Evolutionary conservation across 2,113 vertebrate genomes (phyloP).

Genomic region (Australoheros scitulus): DNA sequence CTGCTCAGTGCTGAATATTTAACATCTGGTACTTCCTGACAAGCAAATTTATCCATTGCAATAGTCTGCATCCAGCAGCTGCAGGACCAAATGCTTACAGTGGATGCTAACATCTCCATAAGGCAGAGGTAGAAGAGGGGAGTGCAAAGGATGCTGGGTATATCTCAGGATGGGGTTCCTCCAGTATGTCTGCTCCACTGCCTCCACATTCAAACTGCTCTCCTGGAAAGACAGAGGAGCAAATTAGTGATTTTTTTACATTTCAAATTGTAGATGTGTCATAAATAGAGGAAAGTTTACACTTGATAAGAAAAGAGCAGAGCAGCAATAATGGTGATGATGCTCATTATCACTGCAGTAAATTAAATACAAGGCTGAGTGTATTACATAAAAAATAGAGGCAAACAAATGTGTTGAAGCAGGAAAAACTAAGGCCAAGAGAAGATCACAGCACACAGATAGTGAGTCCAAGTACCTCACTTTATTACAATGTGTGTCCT

Average conservation of each 20-base stretch:
- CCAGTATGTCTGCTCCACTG: constrained; percentile 90
- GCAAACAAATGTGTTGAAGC: not conserved
- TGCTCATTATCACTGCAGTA: not conserved
- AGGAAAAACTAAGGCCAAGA: not conserved
- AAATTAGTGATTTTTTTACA: not conserved
- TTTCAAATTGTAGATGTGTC: not conserved
- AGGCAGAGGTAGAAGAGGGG: constrained; percentile 88
- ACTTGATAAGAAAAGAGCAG: not conserved
- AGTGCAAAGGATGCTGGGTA: constrained; percentile 93
- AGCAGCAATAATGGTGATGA: not conserved
- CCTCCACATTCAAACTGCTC: constrained; percentile 88
- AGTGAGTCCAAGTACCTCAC: constrained; percentile 74
- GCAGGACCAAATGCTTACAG: constrained; percentile 73
- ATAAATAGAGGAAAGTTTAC: not conserved
- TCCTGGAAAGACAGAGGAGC: constrained; percentile 75
- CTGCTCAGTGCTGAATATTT: not conserved
- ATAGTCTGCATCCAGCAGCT: not conserved
- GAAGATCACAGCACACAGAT: constrained; percentile 63
- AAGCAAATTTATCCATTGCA: not conserved
- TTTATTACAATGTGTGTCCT: constrained; percentile 71
- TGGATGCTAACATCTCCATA: constrained; percentile 87
- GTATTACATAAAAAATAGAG: not conserved
- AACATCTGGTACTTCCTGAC: not conserved
- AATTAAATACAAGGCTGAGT: not conserved
- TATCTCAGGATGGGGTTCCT: constrained; percentile 93